phyloP scores from a whole-genome alignment of 2,797 vertebrate species.

The Heteromormyrus szaboi region DNA sequence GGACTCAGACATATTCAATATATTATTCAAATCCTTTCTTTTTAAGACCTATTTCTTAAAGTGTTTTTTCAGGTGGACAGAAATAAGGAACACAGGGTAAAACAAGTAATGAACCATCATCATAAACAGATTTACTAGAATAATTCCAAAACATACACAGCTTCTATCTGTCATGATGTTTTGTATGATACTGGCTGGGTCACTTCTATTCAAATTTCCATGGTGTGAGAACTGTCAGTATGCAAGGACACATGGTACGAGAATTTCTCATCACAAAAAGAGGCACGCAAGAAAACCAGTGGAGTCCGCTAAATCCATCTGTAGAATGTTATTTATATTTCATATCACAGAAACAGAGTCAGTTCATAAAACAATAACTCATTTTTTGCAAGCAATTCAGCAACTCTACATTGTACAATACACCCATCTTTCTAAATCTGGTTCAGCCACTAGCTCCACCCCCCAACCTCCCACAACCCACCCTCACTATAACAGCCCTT shows the following conservation, averaged over 20 bases:
- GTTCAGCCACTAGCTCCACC: slow-evolving; percentile 61
- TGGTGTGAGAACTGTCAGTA: background rate
- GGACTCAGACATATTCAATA: background rate
- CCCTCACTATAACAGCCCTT: slow-evolving; percentile 53
- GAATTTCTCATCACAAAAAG: background rate
- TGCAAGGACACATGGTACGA: background rate
- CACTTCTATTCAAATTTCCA: background rate
- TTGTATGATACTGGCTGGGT: background rate
- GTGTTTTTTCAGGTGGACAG: background rate
- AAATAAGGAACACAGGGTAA: background rate
- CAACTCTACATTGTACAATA: slow-evolving; percentile 73
- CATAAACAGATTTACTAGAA: background rate
- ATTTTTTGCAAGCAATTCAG: slow-evolving; percentile 60
- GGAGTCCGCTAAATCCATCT: slow-evolving; percentile 44
- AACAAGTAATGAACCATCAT: background rate
- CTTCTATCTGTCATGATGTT: background rate
- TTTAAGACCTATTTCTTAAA: background rate
- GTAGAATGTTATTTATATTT: slow-evolving; percentile 73
- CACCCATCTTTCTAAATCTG: slow-evolving; percentile 61
- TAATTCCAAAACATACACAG: background rate
- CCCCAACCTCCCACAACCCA: slow-evolving; percentile 41
- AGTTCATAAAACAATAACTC: slow-evolving; percentile 74
- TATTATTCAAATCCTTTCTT: background rate
- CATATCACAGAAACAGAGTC: slow-evolving; percentile 60
- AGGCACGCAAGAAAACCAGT: slow-evolving; percentile 45